Percentiles rank a stretch among this genome's conserved stretches.
phyloP scores from a whole-genome alignment of 2,888 invertebrate species.

The Scaptomyza flava region DNA sequence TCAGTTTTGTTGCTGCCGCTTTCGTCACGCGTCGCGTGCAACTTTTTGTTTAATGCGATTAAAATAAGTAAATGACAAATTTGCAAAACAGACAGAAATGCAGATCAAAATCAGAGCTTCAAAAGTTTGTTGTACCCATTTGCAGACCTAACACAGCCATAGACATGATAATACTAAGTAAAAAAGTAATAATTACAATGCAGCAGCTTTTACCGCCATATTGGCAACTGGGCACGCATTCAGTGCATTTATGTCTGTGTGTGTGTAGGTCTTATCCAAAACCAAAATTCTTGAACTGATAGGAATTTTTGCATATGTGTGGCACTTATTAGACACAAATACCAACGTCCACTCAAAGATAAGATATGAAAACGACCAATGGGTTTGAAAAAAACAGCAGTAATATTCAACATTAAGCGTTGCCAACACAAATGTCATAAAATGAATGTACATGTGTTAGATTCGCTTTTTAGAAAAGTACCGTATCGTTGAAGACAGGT shows the following conservation, averaged over 20 bases:
- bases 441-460: background rate
- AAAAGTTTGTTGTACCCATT: conserved; percentile 64
- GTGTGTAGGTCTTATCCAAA: conserved; percentile 19
- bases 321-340: conserved; percentile 32
- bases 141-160: background rate
- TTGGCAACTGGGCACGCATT: conserved; percentile 8
- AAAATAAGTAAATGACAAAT: conserved; percentile 47
- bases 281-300: conserved; percentile 20
- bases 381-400: conserved; percentile 8
- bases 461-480: background rate
- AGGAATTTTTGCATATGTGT: conserved; percentile 28
- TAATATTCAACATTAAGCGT: conserved; percentile 11
- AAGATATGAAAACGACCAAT: conserved; percentile 39
- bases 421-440: background rate
- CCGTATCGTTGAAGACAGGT: background rate
- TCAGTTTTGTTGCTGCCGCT: conserved; percentile 20
- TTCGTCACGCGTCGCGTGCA: conserved; percentile 68
- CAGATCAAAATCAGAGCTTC: conserved; percentile 61
- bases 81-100: conserved; percentile 17
- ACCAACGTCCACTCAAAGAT: conserved; percentile 32
- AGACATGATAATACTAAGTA: background rate
- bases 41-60: conserved; percentile 69
- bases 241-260: background rate
- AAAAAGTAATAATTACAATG: too few relatives aligned
- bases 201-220: background rate